Evolutionary conservation across 2,113 vertebrate genomes (phyloP).

Genomic region (Tachysurus fulvidraco): DNA sequence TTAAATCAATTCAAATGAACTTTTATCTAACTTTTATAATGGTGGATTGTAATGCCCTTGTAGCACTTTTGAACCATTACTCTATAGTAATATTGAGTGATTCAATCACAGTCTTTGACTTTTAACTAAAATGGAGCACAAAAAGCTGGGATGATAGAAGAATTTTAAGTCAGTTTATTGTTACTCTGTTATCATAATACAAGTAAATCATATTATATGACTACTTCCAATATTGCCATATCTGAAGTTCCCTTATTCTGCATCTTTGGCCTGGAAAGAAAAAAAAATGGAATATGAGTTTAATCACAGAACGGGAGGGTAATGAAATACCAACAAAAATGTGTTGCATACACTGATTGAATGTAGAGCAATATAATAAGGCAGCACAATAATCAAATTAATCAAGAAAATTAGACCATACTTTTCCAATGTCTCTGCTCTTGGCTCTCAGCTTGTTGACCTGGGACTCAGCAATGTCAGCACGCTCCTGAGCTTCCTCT

Average conservation of each 20-base stretch:
- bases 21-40: neutral
- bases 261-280: constrained; percentile 43
- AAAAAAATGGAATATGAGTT: neutral
- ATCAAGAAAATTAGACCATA: constrained; percentile 30
- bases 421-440: constrained; percentile 71
- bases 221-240: neutral
- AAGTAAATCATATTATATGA: constrained; percentile 46
- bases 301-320: neutral
- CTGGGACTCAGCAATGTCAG: constrained; percentile 80
- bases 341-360: neutral
- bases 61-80: neutral
- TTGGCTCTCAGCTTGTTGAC: constrained; percentile 77
- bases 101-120: neutral
- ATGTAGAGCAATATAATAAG: neutral
- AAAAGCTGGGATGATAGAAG: neutral
- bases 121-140: neutral
- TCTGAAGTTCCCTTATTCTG: constrained; percentile 24
- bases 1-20: neutral
- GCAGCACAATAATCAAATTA: no score
- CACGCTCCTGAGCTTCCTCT: constrained; percentile 81
- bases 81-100: neutral
- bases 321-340: neutral
- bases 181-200: neutral
- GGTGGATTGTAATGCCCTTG: neutral
- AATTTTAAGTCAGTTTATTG: neutral